These are phyloP conservation scores for Tamandua tetradactyla DNA, from an alignment of 2,797 vertebrate species.

Conservation along the genomic window DNA sequence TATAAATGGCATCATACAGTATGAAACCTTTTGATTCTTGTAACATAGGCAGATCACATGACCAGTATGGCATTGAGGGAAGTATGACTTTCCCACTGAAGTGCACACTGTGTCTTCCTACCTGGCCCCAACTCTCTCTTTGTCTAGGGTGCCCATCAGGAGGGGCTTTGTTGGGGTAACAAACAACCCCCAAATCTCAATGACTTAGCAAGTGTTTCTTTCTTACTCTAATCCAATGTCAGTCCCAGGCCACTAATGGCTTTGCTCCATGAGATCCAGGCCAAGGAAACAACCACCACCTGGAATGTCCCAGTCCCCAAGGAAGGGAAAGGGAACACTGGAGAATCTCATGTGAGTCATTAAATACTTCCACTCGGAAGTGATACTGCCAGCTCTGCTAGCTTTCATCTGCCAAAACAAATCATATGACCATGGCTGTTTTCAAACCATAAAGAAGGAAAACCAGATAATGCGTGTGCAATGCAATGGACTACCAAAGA, in stretches of 20 bases:
- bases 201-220: neutral
- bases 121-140: neutral
- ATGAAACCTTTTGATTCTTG: neutral
- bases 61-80: too few species aligned
- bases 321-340: too few species aligned
- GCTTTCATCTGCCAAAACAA: neutral
- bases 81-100: neutral
- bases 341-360: rapidly evolving
- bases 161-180: neutral
- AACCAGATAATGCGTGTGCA: rapidly evolving
- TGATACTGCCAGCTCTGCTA: neutral
- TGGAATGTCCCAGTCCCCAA: rapidly evolving
- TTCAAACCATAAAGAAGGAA: neutral
- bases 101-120: neutral
- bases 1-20: neutral
- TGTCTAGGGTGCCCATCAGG: neutral
- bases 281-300: neutral
- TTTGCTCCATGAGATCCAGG: neutral
- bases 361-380: neutral
- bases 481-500: too few species aligned
- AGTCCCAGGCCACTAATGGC: neutral
- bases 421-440: rapidly evolving
- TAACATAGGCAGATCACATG: rapidly evolving
- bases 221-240: rapidly evolving
- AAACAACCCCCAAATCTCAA: neutral